These are phyloP conservation scores for Anguilla marmorata DNA, from an alignment of 2,797 vertebrate species.

Conservation along the genomic window DNA sequence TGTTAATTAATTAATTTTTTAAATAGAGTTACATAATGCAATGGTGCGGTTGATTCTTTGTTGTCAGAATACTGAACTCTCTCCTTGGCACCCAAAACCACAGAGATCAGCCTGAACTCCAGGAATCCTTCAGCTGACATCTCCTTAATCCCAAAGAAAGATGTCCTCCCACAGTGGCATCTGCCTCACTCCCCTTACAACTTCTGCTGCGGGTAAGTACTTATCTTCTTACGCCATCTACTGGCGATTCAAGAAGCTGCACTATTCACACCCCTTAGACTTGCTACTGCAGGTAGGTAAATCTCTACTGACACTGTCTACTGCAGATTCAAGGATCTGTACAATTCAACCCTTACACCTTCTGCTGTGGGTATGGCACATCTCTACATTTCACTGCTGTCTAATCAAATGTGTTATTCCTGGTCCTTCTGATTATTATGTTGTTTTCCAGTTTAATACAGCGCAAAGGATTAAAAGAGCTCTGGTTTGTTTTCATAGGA, in stretches of 20 bases:
- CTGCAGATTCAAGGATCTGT: not conserved
- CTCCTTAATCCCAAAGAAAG: slow-evolving; percentile 56
- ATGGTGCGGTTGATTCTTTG: not conserved
- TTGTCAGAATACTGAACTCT: not conserved
- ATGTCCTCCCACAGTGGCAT: slow-evolving; percentile 45
- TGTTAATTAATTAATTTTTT: not conserved
- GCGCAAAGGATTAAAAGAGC: not conserved
- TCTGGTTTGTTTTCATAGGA: slow-evolving; percentile 49
- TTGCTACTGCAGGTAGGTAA: not conserved
- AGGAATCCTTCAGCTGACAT: slow-evolving; percentile 67
- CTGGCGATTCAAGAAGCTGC: not conserved
- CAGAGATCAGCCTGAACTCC: slow-evolving; percentile 77
- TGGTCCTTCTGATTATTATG: not conserved
- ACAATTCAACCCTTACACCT: not conserved
- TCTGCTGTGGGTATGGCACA: not conserved
- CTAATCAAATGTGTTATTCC: not conserved
- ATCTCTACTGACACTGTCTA: not conserved
- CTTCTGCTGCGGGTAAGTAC: slow-evolving; percentile 63
- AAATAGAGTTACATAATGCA: not conserved
- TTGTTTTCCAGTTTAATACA: not conserved
- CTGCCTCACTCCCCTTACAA: slow-evolving; percentile 54
- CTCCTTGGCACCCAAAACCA: slow-evolving; percentile 3
- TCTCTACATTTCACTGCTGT: not conserved
- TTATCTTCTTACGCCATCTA: not conserved
- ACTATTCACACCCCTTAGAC: not conserved